These are phyloP conservation scores for Ostrea edulis DNA, from an alignment of 1,140 invertebrate species.

Conservation along the genomic window DNA sequence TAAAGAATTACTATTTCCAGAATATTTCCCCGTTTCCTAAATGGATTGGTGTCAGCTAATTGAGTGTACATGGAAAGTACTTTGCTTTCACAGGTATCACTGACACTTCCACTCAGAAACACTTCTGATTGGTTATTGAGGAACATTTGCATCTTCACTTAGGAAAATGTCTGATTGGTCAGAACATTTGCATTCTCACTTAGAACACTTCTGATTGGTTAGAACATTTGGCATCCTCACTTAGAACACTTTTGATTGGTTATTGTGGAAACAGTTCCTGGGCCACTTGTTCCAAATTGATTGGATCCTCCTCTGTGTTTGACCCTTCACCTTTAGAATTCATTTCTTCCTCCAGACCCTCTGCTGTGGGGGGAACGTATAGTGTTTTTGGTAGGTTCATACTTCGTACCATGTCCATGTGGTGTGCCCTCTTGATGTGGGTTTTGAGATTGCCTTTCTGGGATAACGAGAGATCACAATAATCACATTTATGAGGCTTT, in stretches of 20 bases:
- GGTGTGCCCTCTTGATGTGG: constrained; percentile 82
- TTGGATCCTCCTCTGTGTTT: constrained; percentile 54
- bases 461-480: constrained; percentile 88
- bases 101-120: not conserved
- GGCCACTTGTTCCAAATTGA: constrained; percentile 64
- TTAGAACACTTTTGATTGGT: not conserved
- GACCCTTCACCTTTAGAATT: constrained; percentile 45
- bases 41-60: no score
- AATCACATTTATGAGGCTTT: constrained; percentile 89
- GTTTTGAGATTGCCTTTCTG: constrained; percentile 84
- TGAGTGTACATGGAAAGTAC: no score
- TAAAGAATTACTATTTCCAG: not conserved
- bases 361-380: constrained; percentile 45
- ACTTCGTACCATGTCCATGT: constrained; percentile 75
- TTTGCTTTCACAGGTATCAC: no score
- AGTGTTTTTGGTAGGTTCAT: constrained; percentile 69
- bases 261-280: constrained; percentile 40
- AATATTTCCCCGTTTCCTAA: not conserved
- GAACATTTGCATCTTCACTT: not conserved
- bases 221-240: not conserved
- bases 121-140: not conserved
- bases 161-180: not conserved
- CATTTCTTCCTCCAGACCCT: constrained; percentile 38
- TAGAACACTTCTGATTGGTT: not conserved
- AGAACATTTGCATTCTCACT: not conserved